Evolutionary conservation across 2,113 vertebrate species (phyloP).

Genomic region (Tragelaphus buxtoni): DNA sequence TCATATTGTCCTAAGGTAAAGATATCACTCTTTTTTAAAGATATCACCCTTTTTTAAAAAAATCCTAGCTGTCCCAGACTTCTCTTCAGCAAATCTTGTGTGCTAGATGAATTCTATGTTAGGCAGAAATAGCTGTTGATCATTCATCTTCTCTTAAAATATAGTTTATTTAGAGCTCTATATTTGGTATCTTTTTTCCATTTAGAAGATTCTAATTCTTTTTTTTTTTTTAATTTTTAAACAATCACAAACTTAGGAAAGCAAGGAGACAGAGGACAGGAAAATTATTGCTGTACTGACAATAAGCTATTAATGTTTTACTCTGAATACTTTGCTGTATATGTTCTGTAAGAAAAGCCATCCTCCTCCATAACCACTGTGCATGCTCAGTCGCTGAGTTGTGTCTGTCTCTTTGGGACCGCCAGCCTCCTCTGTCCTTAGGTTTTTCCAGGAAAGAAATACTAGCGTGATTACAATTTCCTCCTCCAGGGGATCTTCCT

Average conservation of each 20-base stretch:
- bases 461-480: not conserved
- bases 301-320: not conserved
- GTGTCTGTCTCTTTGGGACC: not conserved
- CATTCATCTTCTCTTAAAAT: not conserved
- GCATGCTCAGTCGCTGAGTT: not conserved
- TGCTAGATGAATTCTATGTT: not conserved
- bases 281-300: not conserved
- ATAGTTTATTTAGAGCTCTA: not conserved
- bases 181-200: not conserved
- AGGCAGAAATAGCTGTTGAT: not conserved
- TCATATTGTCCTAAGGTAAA: not conserved
- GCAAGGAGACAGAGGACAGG: not conserved
- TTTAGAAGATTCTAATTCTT: not conserved
- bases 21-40: not conserved
- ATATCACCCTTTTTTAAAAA: accelerated
- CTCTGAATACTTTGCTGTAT: not conserved
- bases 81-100: not conserved
- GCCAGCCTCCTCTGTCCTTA: not conserved
- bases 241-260: not conserved
- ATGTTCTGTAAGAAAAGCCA: not conserved
- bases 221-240: not conserved
- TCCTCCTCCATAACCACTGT: not conserved
- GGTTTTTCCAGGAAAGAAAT: not conserved
- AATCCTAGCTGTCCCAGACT: not conserved
- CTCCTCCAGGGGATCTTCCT: not conserved